A percentile compares a stretch with the other conserved stretches of the same genome.
These are phyloP conservation scores for Dreissena rostriformis DNA, from an alignment of 1,140 invertebrate genomes.

Conservation along the genomic window DNA sequence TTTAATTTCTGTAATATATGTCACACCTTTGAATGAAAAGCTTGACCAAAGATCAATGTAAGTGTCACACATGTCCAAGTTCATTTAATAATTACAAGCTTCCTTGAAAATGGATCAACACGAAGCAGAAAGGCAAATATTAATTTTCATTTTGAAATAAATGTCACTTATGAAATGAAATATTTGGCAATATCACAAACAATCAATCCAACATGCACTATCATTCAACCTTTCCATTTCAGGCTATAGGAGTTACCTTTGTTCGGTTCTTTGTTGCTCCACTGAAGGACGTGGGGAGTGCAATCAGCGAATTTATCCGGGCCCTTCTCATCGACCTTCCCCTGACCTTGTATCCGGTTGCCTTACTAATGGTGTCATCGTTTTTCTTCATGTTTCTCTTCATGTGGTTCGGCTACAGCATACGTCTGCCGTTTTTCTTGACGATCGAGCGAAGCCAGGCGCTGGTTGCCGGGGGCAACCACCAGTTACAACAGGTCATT, in stretches of 20 bases:
- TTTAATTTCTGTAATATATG: too few species aligned
- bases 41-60: too few species aligned
- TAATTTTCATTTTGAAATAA: too few species aligned
- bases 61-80: too few species aligned
- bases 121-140: too few species aligned
- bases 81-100: too few species aligned
- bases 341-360: slow-evolving; percentile 65
- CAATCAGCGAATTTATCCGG: slow-evolving; percentile 65
- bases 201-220: neutral
- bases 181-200: too few species aligned
- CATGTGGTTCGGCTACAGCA: slow-evolving; percentile 69
- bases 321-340: slow-evolving; percentile 69
- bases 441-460: slow-evolving; percentile 65
- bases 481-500: slow-evolving; percentile 43
- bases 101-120: too few species aligned
- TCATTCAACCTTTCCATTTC: slow-evolving; percentile 37
- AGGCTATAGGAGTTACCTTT: slow-evolving; percentile 71
- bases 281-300: slow-evolving; percentile 67
- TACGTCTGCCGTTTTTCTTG: slow-evolving; percentile 68
- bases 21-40: too few species aligned
- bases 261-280: slow-evolving; percentile 69
- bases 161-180: too few species aligned
- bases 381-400: slow-evolving; percentile 68
- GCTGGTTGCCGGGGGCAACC: slow-evolving; percentile 28
- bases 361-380: slow-evolving; percentile 53